Evolutionary conservation across 2,888 invertebrate genomes (phyloP).

Genomic region (Spatulosminthurus flaviceps): DNA sequence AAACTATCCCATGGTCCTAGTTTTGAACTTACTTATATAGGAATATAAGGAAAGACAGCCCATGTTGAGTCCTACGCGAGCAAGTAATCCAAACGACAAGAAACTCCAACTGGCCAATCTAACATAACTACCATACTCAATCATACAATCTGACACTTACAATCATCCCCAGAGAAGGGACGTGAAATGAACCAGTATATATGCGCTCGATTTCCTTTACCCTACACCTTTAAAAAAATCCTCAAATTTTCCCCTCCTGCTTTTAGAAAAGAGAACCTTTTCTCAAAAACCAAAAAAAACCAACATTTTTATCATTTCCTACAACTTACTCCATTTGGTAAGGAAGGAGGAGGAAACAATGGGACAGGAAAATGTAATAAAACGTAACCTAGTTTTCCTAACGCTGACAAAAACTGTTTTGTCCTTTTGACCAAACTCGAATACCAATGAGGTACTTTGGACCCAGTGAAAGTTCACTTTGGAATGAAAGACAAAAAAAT

Average conservation of each 20-base stretch:
- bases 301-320: too few species aligned
- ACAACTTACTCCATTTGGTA: too few species aligned
- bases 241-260: slow-evolving; percentile 4
- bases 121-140: slow-evolving; percentile 52
- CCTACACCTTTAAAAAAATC: neutral
- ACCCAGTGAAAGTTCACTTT: neutral
- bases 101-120: slow-evolving; percentile 33
- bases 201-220: slow-evolving; percentile 18
- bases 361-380: neutral
- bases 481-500: too few species aligned
- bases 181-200: slow-evolving; percentile 42
- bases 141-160: slow-evolving; percentile 56
- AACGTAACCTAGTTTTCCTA: slow-evolving; percentile 26
- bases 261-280: too few species aligned
- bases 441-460: slow-evolving; percentile 33
- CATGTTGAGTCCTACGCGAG: neutral
- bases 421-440: slow-evolving; percentile 7
- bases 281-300: too few species aligned
- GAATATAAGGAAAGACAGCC: too few species aligned
- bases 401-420: slow-evolving; percentile 10
- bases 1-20: neutral
- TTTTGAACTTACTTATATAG: neutral
- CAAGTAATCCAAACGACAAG: slow-evolving; percentile 15
- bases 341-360: too few species aligned
- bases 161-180: slow-evolving; percentile 50